These are phyloP conservation scores for Synodontis membranacea DNA, from an alignment of 2,113 vertebrate genomes.

Conservation along the genomic window DNA sequence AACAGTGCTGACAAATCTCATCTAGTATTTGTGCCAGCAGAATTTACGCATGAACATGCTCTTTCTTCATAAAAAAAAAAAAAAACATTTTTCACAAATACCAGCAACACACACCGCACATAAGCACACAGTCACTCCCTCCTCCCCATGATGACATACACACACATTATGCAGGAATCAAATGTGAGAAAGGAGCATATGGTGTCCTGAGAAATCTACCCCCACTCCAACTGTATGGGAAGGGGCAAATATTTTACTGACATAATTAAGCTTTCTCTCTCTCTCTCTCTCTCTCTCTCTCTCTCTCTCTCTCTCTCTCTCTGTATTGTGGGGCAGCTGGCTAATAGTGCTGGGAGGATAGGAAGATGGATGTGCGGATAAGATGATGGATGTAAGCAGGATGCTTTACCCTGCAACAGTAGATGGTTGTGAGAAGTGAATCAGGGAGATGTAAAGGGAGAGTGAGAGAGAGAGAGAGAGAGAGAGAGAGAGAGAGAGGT, in stretches of 20 bases:
- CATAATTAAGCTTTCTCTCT: slow-evolving; percentile 23
- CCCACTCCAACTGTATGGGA: slow-evolving; percentile 46
- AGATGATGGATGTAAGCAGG: slow-evolving; percentile 33
- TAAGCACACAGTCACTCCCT: slow-evolving; percentile 30
- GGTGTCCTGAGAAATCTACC: slow-evolving; percentile 46
- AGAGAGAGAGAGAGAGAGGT: not conserved
- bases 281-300: not conserved
- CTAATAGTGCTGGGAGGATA: slow-evolving; percentile 45
- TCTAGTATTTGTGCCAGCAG: not conserved
- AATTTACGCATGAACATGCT: not conserved
- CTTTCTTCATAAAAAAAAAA: not conserved
- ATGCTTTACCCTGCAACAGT: slow-evolving; percentile 36
- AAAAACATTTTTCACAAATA: not conserved
- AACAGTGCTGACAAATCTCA: not conserved
- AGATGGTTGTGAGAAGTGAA: slow-evolving; percentile 26
- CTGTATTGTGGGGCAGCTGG: slow-evolving; percentile 42
- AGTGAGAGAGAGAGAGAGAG: not conserved
- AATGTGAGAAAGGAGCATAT: slow-evolving; percentile 60
- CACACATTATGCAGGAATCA: slow-evolving; percentile 40
- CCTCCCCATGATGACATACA: slow-evolving; percentile 17
- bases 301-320: not conserved
- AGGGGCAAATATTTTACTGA: slow-evolving; percentile 49
- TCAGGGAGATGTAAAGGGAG: not conserved
- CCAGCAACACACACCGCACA: slow-evolving; percentile 35
- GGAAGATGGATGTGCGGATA: slow-evolving; percentile 46